A percentile compares a stretch with the other conserved stretches of the same genome.
Conservation (phyloP, 2,797 vertebrate species). For the Coccyzus lansbergi region DNA sequence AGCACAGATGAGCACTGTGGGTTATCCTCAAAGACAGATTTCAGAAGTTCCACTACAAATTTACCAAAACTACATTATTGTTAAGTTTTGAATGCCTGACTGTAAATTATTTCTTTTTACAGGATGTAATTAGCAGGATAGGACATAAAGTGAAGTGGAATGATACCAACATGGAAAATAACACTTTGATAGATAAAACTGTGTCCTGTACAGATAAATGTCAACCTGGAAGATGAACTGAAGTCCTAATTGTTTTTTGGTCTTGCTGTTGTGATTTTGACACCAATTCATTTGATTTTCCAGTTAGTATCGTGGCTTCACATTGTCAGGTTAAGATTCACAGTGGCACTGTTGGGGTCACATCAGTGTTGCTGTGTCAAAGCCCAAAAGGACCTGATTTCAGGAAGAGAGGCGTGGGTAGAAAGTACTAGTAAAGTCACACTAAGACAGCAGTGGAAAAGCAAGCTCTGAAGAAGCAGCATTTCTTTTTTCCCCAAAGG, state of each 20-base stretch:
- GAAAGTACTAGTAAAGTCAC: not conserved
- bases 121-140: slow-evolving; percentile 45
- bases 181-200: not conserved
- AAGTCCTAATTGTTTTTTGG: not conserved
- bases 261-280: not conserved
- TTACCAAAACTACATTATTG: slow-evolving; percentile 3
- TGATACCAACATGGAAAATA: slow-evolving; percentile 31
- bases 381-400: not conserved
- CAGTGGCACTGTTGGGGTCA: not conserved
- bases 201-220: slow-evolving; percentile 26
- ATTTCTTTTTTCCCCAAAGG: not conserved
- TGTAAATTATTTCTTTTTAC: slow-evolving; percentile 28
- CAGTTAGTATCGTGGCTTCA: too few relatives aligned
- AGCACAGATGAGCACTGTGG: not conserved
- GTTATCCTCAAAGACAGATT: not conserved
- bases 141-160: slow-evolving; percentile 28
- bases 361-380: not conserved
- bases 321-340: too few relatives aligned
- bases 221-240: not conserved
- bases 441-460: not conserved
- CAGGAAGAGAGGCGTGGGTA: not conserved
- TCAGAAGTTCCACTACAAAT: not conserved
- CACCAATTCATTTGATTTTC: not conserved
- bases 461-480: not conserved
- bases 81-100: slow-evolving; percentile 25